A percentile compares a stretch with the other conserved stretches of the same genome.
phyloP scores from a whole-genome alignment of 2,888 invertebrate species.

The Hipparchia sbordonii region DNA sequence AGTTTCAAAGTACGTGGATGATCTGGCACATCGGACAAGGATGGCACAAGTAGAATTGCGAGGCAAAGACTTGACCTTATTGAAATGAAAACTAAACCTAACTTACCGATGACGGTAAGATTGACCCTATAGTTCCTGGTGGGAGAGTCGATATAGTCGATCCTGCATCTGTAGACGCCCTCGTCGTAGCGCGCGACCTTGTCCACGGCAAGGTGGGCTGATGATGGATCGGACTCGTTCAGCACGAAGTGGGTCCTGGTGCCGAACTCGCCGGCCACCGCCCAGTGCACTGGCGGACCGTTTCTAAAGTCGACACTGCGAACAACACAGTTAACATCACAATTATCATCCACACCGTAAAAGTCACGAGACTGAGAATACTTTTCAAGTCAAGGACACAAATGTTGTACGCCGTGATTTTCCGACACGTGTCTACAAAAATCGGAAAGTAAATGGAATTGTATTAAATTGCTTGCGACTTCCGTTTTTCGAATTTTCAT shows the following conservation, averaged over 20 bases:
- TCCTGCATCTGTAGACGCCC: slow-evolving; percentile 93
- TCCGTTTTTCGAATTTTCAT: no score
- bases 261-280: slow-evolving; percentile 90
- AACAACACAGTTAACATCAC: not conserved
- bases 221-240: slow-evolving; percentile 86
- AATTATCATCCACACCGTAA: no score
- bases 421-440: no score
- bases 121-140: slow-evolving; percentile 94
- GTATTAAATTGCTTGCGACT: no score
- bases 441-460: no score
- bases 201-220: slow-evolving; percentile 88
- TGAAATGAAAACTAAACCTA: not conserved
- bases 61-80: no score
- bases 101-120: slow-evolving; percentile 93
- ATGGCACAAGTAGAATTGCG: no score
- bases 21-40: no score
- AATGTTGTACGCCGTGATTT: no score
- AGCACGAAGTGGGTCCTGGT: slow-evolving; percentile 89
- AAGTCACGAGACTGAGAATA: no score
- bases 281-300: slow-evolving; percentile 89
- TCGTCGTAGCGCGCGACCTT: slow-evolving; percentile 89
- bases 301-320: slow-evolving; percentile 90
- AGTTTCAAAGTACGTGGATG: no score
- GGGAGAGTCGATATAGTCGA: slow-evolving; percentile 94
- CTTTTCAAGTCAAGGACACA: no score